Conservation (phyloP, 1,140 invertebrate species). For the Atta texana region DNA sequence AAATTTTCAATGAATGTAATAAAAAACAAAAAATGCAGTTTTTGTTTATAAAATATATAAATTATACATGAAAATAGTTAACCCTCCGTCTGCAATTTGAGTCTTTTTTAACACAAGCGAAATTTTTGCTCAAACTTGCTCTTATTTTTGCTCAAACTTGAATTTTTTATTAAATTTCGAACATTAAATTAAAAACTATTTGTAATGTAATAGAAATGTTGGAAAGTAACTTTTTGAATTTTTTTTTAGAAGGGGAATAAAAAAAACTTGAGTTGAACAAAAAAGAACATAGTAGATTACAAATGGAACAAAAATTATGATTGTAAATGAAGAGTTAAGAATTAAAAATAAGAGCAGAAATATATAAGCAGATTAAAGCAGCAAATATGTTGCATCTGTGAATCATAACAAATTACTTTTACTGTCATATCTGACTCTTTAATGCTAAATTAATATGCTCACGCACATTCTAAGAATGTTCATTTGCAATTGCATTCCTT, state of each 20-base stretch:
- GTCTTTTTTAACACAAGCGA: too few relatives aligned
- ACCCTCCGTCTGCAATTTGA: too few relatives aligned
- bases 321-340: not conserved
- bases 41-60: not conserved
- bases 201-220: too few relatives aligned
- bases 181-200: too few relatives aligned
- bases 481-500: not conserved
- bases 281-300: too few relatives aligned
- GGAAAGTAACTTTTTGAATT: too few relatives aligned
- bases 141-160: too few relatives aligned
- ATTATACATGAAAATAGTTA: not conserved
- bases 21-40: not conserved
- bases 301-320: too few relatives aligned
- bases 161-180: too few relatives aligned
- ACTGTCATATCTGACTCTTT: not conserved
- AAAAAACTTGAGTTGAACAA: too few relatives aligned
- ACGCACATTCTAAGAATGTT: not conserved
- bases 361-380: slow-evolving; percentile 1
- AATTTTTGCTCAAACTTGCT: too few relatives aligned
- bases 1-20: not conserved
- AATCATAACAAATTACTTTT: slow-evolving; percentile 24
- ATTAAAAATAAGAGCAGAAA: not conserved
- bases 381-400: not conserved
- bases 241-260: too few relatives aligned
- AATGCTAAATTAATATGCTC: not conserved